Percentiles rank a stretch among this genome's conserved stretches.
Evolutionary conservation across 2,888 invertebrate species (phyloP).

Genomic region (Carpatolechia fugitivella): DNA sequence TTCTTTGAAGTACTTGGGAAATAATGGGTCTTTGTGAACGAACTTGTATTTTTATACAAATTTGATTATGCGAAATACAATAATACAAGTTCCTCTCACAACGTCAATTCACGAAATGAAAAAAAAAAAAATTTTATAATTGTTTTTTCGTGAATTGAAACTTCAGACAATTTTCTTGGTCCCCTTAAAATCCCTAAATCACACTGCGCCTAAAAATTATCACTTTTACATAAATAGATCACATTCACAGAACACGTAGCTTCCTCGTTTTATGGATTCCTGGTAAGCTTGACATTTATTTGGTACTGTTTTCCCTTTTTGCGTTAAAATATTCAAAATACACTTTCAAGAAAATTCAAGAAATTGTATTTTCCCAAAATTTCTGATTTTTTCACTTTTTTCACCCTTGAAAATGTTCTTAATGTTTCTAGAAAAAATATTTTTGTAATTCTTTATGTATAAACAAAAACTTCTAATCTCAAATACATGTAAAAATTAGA

Average conservation of each 20-base stretch:
- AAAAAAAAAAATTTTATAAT: not conserved
- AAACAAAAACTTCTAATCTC: no score
- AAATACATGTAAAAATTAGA: no score
- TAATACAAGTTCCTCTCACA: not conserved
- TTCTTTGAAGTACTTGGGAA: no score
- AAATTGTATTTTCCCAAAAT: no score
- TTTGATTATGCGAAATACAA: not conserved
- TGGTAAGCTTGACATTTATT: not conserved
- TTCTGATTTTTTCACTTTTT: no score
- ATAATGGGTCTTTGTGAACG: not conserved
- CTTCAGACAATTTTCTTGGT: not conserved
- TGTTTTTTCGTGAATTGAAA: not conserved
- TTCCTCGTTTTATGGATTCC: not conserved
- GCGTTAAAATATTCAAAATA: no score
- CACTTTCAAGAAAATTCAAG: no score
- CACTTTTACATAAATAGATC: not conserved
- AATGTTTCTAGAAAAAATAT: no score
- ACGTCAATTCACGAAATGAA: not conserved
- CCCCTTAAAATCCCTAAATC: not conserved
- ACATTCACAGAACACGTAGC: not conserved
- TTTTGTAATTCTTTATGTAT: no score
- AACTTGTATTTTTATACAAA: not conserved
- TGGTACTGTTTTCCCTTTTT: no score
- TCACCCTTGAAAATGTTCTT: no score
- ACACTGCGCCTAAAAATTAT: not conserved